Conservation (phyloP, 2,797 vertebrate genomes). For the Sciaenops ocellatus region DNA sequence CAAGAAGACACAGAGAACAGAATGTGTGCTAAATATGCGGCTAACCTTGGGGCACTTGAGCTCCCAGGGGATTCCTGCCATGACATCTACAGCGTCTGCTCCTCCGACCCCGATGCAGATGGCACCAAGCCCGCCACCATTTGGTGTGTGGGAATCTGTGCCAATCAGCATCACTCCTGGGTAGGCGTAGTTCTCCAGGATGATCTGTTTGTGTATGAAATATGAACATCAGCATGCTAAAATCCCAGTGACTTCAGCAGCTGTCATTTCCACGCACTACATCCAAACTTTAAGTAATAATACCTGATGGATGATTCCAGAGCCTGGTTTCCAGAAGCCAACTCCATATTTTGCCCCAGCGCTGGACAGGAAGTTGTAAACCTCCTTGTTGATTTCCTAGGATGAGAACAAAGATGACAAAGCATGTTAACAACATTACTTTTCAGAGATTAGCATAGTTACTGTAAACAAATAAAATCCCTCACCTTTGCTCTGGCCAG, state of each 20-base stretch:
- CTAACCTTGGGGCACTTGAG: conserved; percentile 97
- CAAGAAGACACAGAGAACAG: neutral
- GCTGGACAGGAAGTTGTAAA: conserved; percentile 94
- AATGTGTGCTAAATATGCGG: neutral
- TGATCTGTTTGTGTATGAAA: conserved; percentile 83
- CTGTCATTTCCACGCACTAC: neutral
- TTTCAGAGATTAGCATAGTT: neutral
- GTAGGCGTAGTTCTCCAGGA: conserved; percentile 96
- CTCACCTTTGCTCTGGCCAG: conserved; percentile 92
- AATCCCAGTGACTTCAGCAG: neutral
- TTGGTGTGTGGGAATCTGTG: conserved; percentile 98
- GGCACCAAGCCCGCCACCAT: conserved; percentile 93
- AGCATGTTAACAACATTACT: neutral
- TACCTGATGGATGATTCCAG: conserved; percentile 98
- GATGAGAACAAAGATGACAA: neutral
- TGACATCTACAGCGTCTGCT: conserved; percentile 98
- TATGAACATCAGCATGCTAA: neutral
- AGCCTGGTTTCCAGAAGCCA: conserved; percentile 98
- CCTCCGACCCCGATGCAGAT: conserved; percentile 98
- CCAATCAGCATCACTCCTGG: conserved; percentile 97
- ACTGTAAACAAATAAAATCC: neutral
- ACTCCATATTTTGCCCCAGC: conserved; percentile 96
- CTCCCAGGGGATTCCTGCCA: conserved; percentile 99
- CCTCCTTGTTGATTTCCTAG: conserved; percentile 94
- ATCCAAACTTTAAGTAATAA: neutral